Evolutionary conservation across 92 coral and sea anemone genomes (phyloP), one percentile per base, ranked within the genome.

Genomic region (Bergia puertoricense): DNA sequence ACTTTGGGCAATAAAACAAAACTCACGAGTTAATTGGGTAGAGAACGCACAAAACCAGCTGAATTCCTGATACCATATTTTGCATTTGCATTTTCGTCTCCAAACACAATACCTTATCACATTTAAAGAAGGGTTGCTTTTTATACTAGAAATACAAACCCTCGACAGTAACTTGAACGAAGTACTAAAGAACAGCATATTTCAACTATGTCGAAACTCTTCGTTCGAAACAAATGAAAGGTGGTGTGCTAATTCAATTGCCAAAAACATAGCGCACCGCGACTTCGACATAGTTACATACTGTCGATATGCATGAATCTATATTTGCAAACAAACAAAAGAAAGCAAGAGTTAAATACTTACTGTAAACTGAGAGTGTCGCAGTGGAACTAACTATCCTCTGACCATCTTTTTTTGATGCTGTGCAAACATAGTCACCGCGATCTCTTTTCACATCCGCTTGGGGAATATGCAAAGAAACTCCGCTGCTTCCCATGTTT

Each of bases 351-450:
- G 48, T 8, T 40, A 54, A 8, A 65, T 69, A 83, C 87, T 84
- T 84, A 84, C 87, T 71, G 62, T 45, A 46, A 71, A 84, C 87
- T 36, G 87, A 38, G 2, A 84, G 79, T 14, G 68, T 84, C 30
- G 87, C 87, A 51, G 38, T 41, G 4, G 62, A 8, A 39, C 79
- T 84, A 16, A 13, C 2, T 45, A 69, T 84, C 5, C 6, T 30
- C 23, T 4, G 41, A 20, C 77, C 62, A 72, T 50, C 77, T 36
- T 2, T 71, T 48, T 84, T 51, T 40, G 30, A 38, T 2, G 92
- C 96, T 15, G 48, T 88, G 82, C 98, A 95, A 15, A 42, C 65
- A 76, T 93, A 95, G 1, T 71, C 39, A 0, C 98, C 98, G 43
- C 90, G 89, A 77, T 95, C 96, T 4, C 86, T 81, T 40, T 77